Conservation (phyloP, 2,113 vertebrate genomes). For the Antennarius striatus region DNA sequence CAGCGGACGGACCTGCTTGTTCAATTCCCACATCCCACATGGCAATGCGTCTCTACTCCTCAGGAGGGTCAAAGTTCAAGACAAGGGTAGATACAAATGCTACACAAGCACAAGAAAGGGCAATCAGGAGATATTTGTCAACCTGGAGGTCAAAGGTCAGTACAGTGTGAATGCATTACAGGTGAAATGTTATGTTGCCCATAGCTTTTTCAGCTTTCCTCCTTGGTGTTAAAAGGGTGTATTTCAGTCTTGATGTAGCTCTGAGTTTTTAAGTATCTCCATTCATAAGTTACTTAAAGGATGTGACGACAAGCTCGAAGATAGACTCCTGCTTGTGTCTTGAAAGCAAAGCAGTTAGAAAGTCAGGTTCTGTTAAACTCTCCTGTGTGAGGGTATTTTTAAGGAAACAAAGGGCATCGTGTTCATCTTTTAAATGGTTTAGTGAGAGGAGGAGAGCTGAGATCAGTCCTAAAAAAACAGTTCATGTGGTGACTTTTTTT, state of each 20-base stretch:
- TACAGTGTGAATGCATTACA: constrained; percentile 4
- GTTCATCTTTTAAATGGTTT: too few species aligned
- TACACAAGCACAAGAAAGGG: constrained; percentile 79
- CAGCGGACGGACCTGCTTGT: constrained; percentile 78
- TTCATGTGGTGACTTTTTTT: too few species aligned
- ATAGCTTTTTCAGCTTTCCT: neutral
- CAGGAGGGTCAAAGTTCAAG: constrained; percentile 74
- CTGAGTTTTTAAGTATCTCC: neutral
- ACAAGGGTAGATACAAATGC: constrained; percentile 80
- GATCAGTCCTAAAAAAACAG: too few species aligned
- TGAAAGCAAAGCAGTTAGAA: too few species aligned
- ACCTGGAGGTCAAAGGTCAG: constrained; percentile 77
- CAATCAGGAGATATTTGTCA: constrained; percentile 72
- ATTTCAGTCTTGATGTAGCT: too few species aligned
- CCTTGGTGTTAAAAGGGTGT: neutral
- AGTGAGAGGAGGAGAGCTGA: too few species aligned
- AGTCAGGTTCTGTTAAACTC: too few species aligned
- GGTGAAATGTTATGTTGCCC: too few species aligned
- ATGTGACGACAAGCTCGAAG: constrained; percentile 45
- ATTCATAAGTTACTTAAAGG: constrained; percentile 27
- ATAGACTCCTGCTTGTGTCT: constrained; percentile 11
- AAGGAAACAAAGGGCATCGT: too few species aligned
- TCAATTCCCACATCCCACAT: constrained; percentile 72
- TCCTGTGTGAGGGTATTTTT: too few species aligned
- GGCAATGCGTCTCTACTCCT: constrained; percentile 86